These are phyloP conservation scores for Myiotriccus ornatus DNA, from an alignment of 2,797 vertebrate genomes.

Conservation along the genomic window DNA sequence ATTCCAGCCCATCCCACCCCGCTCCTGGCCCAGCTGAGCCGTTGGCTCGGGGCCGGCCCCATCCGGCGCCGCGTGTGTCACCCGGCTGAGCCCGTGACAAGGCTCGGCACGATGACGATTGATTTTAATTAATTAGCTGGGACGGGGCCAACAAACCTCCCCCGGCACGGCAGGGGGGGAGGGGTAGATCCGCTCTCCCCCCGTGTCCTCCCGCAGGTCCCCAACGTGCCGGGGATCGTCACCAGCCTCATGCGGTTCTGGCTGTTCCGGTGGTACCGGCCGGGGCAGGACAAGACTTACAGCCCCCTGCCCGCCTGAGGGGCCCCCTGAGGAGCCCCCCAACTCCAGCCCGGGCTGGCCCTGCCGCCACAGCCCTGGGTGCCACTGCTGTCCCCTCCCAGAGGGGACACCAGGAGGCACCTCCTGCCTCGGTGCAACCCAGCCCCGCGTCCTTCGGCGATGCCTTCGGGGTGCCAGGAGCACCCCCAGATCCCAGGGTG, in stretches of 20 bases:
- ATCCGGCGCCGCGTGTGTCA: background rate
- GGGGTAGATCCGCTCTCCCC: background rate
- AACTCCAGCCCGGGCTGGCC: background rate
- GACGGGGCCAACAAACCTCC: background rate
- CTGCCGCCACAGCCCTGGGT: rapidly evolving
- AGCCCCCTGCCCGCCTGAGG: constrained; percentile 78
- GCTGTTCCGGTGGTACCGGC: constrained; percentile 84
- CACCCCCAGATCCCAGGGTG: background rate
- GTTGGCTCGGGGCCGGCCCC: background rate
- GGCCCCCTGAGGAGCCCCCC: background rate
- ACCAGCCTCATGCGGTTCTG: constrained; percentile 89
- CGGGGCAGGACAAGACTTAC: constrained; percentile 68
- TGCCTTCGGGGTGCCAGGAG: background rate
- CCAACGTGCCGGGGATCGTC: constrained; percentile 87
- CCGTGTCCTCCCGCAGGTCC: constrained; percentile 75
- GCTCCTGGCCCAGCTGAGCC: background rate
- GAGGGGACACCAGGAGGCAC: background rate
- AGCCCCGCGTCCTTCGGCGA: background rate
- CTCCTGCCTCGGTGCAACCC: background rate
- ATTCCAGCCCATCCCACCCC: too few relatives aligned
- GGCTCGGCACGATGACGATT: background rate
- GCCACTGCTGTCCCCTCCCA: background rate
- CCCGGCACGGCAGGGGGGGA: background rate
- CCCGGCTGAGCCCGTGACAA: background rate
- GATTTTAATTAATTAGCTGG: constrained; percentile 43